Evolutionary conservation across 2,113 vertebrate genomes (phyloP).

Genomic region (Tenebrosternarchus preto): DNA sequence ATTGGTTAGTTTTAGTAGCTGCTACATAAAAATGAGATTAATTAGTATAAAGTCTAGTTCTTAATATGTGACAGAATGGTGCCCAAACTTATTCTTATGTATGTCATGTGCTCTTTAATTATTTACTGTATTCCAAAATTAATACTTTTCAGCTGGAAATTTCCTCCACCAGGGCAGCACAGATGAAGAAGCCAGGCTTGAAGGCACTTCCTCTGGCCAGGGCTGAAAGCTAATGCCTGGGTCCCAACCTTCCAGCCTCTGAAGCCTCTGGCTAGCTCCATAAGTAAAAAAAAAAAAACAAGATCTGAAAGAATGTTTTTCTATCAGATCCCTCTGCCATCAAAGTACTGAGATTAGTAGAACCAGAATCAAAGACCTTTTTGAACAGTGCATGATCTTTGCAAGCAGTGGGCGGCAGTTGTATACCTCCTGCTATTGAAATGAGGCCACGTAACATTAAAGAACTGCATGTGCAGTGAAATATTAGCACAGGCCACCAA

Average conservation of each 20-base stretch:
- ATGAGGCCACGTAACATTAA: neutral
- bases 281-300: constrained; percentile 3
- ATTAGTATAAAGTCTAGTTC: neutral
- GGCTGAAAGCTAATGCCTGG: constrained; percentile 20
- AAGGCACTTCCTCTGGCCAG: constrained; percentile 27
- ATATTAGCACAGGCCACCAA: neutral
- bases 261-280: constrained; percentile 12
- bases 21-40: too few species aligned
- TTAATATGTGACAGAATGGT: neutral
- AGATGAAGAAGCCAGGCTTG: neutral
- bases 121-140: constrained; percentile 15
- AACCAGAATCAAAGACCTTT: constrained; percentile 40
- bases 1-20: too few species aligned
- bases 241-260: constrained; percentile 12
- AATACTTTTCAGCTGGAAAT: neutral
- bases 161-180: neutral
- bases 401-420: constrained; percentile 26
- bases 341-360: constrained; percentile 40
- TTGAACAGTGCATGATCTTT: constrained; percentile 48
- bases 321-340: constrained; percentile 28
- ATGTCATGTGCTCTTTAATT: constrained; percentile 14
- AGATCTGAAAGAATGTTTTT: constrained; percentile 29
- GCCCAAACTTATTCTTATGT: constrained; percentile 1
- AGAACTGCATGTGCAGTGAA: neutral
- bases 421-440: constrained; percentile 20